A percentile compares a stretch with the other conserved stretches of the same genome.
These are phyloP conservation scores for Romanogobio albipinnatus DNA, from an alignment of 2,113 vertebrate species.

Conservation along the genomic window DNA sequence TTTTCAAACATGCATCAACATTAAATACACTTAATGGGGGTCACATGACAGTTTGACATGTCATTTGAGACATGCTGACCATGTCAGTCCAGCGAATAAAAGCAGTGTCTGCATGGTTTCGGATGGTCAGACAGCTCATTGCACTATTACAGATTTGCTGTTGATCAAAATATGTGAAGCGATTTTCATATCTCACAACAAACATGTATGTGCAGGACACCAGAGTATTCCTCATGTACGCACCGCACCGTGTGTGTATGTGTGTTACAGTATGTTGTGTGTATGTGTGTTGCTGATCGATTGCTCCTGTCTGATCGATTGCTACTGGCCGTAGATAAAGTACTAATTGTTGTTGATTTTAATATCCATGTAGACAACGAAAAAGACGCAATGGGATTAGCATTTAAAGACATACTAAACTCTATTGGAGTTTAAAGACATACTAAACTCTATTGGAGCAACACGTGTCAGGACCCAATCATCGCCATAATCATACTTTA, in stretches of 20 bases:
- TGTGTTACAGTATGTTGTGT: conserved; percentile 20
- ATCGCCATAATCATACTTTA: too few relatives aligned
- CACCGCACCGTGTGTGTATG: not conserved
- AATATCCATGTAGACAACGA: too few relatives aligned
- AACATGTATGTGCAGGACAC: not conserved
- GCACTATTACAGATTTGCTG: not conserved
- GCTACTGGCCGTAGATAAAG: too few relatives aligned
- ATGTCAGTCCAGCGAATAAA: not conserved
- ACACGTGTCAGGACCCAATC: too few relatives aligned
- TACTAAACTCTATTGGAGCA: too few relatives aligned
- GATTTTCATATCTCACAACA: not conserved
- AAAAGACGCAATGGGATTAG: too few relatives aligned
- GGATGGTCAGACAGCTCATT: conserved; percentile 10
- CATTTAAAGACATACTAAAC: too few relatives aligned
- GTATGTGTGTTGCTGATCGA: too few relatives aligned
- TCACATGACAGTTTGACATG: conserved; percentile 8
- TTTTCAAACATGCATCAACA: conserved; percentile 9
- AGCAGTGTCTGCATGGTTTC: not conserved
- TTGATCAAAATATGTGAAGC: not conserved
- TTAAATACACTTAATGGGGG: not conserved
- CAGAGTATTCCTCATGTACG: not conserved
- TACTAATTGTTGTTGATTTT: too few relatives aligned
- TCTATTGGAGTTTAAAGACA: too few relatives aligned
- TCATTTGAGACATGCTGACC: conserved; percentile 27
- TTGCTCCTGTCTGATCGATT: too few relatives aligned